Evolutionary conservation across 2,888 invertebrate species (phyloP).

Genomic region (Pollenia angustigena): DNA sequence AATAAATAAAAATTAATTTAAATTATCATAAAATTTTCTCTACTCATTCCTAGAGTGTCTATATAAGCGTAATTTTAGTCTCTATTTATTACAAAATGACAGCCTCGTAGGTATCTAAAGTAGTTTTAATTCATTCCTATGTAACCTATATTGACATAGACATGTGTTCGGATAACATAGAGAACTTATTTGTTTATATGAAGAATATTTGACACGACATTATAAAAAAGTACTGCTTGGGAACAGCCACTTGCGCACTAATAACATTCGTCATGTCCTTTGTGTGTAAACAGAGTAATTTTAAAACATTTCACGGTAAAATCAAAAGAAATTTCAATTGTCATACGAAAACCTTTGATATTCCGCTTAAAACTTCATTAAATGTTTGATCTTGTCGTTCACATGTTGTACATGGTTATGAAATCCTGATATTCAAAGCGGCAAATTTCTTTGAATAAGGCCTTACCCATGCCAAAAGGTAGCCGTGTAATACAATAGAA

Average conservation of each 20-base stretch:
- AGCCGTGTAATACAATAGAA: slow-evolving; percentile 5
- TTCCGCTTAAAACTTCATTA: slow-evolving; percentile 4
- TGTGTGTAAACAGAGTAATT: not conserved
- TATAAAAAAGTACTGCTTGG: not conserved
- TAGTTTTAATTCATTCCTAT: too few species aligned
- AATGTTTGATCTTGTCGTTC: slow-evolving; percentile 4
- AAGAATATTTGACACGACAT: not conserved
- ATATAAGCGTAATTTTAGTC: too few species aligned
- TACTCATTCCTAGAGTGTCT: too few species aligned
- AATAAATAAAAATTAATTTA: too few species aligned
- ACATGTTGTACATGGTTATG: slow-evolving; percentile 22
- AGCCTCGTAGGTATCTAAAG: too few species aligned
- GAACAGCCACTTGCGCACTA: not conserved
- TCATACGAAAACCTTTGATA: slow-evolving; percentile 32
- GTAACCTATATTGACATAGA: too few species aligned
- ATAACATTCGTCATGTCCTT: not conserved
- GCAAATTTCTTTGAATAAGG: slow-evolving; percentile 60
- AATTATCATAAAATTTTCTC: too few species aligned
- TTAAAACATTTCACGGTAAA: not conserved
- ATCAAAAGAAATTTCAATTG: slow-evolving; percentile 40
- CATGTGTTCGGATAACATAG: too few species aligned
- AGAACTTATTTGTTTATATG: too few species aligned
- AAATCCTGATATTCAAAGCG: slow-evolving; percentile 59
- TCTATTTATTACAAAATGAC: too few species aligned
- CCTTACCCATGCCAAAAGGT: not conserved